A percentile compares a stretch with the other conserved stretches of the same genome.
Evolutionary conservation across 2,113 vertebrate species (phyloP).

Genomic region (Cygnus atratus): DNA sequence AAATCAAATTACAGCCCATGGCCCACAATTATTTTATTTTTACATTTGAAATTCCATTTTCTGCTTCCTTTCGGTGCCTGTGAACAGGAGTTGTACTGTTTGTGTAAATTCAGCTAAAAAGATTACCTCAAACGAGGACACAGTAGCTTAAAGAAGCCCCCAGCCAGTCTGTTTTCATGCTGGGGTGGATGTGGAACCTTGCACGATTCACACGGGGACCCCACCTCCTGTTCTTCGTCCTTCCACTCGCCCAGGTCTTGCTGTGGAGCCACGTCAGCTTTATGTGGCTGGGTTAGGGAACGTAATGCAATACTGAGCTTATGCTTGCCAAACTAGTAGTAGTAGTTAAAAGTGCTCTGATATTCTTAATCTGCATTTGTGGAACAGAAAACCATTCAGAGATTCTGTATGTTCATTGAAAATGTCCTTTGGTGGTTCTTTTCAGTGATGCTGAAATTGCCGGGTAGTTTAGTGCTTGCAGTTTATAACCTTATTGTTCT

Average conservation of each 20-base stretch:
- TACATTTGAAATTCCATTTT: conserved; percentile 77
- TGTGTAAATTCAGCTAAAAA: conserved; percentile 70
- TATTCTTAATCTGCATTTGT: background rate
- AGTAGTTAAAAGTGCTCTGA: background rate
- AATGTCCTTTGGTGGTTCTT: background rate
- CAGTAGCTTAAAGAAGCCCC: conserved; percentile 59
- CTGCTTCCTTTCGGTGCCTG: conserved; percentile 64
- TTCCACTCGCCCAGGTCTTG: background rate
- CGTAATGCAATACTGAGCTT: background rate
- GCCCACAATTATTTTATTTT: conserved; percentile 77
- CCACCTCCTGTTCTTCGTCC: background rate
- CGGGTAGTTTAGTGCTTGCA: background rate
- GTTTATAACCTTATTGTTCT: background rate
- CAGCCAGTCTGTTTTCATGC: background rate
- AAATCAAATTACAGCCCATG: conserved; percentile 80
- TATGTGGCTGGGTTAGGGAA: background rate
- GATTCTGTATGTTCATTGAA: background rate
- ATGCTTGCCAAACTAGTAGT: background rate
- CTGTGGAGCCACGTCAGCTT: background rate
- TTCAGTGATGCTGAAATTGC: background rate
- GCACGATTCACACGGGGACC: background rate
- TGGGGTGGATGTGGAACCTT: background rate
- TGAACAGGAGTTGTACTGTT: conserved; percentile 68
- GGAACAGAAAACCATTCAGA: background rate
- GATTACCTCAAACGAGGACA: conserved; percentile 45